These are phyloP conservation scores for Listronotus oregonensis DNA, from an alignment of 1,140 invertebrate genomes.

Conservation along the genomic window DNA sequence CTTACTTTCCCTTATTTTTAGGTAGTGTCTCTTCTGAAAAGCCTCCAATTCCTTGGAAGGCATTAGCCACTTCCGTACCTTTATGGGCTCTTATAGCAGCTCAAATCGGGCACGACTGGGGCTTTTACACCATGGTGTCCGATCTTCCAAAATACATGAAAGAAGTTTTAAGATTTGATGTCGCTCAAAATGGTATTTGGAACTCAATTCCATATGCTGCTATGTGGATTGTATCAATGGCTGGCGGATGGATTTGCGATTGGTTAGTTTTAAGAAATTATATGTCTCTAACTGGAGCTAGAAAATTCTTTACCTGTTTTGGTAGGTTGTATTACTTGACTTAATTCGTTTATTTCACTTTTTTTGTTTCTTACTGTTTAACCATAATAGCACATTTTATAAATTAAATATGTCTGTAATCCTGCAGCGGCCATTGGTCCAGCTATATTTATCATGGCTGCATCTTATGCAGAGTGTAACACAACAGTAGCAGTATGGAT, in stretches of 20 bases:
- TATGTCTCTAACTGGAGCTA: conserved; percentile 64
- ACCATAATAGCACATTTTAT: too few species aligned
- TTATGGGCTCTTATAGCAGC: conserved; percentile 76
- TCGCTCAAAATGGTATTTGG: conserved; percentile 70
- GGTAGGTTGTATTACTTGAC: conserved; percentile 54
- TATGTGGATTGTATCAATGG: conserved; percentile 75
- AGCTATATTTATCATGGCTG: conserved; percentile 78
- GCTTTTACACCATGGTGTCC: conserved; percentile 91
- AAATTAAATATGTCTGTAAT: conserved; percentile 13
- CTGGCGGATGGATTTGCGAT: conserved; percentile 70
- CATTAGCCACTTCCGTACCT: conserved; percentile 75
- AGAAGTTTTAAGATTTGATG: conserved; percentile 83
- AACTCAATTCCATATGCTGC: conserved; percentile 72
- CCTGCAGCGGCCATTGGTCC: conserved; percentile 73
- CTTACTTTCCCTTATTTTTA: conserved; percentile 6
- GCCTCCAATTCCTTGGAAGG: conserved; percentile 65
- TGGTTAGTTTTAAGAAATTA: conserved; percentile 65
- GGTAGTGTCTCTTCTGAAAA: conserved; percentile 5
- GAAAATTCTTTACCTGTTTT: conserved; percentile 75
- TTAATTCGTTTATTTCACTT: too few species aligned
- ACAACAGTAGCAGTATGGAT: conserved; percentile 65
- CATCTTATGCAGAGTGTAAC: conserved; percentile 82
- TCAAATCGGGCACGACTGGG: conserved; percentile 88
- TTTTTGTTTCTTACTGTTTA: too few species aligned
- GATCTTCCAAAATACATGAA: conserved; percentile 93